Percentiles rank a stretch among this genome's conserved stretches.
Conservation (phyloP, 2,888 invertebrate genomes). For the Eretmocerus hayati region DNA sequence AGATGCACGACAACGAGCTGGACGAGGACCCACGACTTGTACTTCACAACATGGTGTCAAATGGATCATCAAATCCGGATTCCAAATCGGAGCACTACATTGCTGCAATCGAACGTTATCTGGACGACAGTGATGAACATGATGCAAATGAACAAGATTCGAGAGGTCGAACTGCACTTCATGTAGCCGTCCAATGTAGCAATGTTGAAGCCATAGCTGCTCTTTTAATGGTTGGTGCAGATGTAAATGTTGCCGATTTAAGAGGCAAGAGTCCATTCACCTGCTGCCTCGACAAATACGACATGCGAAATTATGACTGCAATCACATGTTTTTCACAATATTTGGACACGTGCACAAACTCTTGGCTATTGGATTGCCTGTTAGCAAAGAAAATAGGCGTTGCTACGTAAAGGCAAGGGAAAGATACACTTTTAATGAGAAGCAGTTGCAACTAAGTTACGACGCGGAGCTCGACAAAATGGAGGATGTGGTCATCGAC, state of each 20-base stretch:
- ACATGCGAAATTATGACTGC: conserved; percentile 4
- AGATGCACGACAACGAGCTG: no score
- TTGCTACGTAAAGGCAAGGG: conserved; percentile 8
- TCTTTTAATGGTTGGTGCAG: conserved; percentile 14
- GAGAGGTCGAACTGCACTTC: conserved; percentile 11
- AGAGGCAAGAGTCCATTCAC: conserved; percentile 9
- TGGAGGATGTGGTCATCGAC: conserved; percentile 13
- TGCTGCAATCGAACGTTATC: conserved; percentile 1
- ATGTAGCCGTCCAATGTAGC: conserved; percentile 9
- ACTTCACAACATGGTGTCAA: conserved; percentile 8
- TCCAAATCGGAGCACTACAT: conserved; percentile 6
- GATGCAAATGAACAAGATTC: conserved; percentile 11
- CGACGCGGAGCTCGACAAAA: conserved; percentile 13
- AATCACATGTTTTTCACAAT: conserved; percentile 16
- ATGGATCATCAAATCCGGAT: not conserved
- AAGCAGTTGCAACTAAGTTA: conserved; percentile 6
- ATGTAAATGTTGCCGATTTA: conserved; percentile 11
- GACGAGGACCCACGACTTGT: not conserved
- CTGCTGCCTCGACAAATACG: conserved; percentile 12
- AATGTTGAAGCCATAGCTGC: conserved; percentile 16
- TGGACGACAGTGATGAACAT: conserved; percentile 15
- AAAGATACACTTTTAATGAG: conserved; percentile 11
- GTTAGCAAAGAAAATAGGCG: conserved; percentile 10
- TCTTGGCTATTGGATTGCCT: conserved; percentile 6
- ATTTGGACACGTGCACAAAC: conserved; percentile 15